phyloP scores from a whole-genome alignment of 2,797 vertebrate genomes.

The Diplodus puntazzo region DNA sequence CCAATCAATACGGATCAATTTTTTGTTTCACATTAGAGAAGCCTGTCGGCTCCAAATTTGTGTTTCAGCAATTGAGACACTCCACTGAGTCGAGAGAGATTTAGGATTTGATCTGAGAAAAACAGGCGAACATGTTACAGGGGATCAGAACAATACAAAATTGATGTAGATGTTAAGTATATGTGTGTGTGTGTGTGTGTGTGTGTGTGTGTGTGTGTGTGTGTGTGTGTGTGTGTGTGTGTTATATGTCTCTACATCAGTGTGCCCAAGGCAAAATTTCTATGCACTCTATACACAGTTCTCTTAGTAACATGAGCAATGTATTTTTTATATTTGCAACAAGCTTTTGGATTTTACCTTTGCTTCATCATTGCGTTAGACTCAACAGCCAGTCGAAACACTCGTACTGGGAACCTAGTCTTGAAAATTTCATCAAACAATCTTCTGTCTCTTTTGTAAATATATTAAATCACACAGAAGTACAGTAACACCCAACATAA shows the following conservation, averaged over 20 bases:
- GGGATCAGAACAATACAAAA: not conserved
- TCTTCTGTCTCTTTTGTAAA: not conserved
- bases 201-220: not conserved
- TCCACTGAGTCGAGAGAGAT: not conserved
- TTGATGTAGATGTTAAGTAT: not conserved
- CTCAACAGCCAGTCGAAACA: conserved; percentile 2
- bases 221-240: not conserved
- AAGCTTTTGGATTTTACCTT: not conserved
- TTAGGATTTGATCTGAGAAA: not conserved
- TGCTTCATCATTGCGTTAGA: not conserved
- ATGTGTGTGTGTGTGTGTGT: not conserved
- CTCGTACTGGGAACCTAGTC: not conserved
- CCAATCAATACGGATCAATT: conserved; percentile 48
- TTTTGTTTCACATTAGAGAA: conserved; percentile 23
- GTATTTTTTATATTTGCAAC: not conserved
- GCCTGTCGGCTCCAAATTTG: conserved; percentile 19
- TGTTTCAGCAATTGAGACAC: conserved; percentile 28
- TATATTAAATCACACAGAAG: not conserved
- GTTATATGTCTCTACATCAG: conserved; percentile 1
- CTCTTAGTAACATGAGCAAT: not conserved
- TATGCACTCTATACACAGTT: not conserved
- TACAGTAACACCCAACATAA: not conserved
- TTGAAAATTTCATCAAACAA: not conserved
- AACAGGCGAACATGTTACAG: not conserved
- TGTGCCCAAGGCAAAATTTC: not conserved